These are phyloP conservation scores for Galaxias olidus DNA, from an alignment of 2,797 vertebrate genomes.

Conservation along the genomic window DNA sequence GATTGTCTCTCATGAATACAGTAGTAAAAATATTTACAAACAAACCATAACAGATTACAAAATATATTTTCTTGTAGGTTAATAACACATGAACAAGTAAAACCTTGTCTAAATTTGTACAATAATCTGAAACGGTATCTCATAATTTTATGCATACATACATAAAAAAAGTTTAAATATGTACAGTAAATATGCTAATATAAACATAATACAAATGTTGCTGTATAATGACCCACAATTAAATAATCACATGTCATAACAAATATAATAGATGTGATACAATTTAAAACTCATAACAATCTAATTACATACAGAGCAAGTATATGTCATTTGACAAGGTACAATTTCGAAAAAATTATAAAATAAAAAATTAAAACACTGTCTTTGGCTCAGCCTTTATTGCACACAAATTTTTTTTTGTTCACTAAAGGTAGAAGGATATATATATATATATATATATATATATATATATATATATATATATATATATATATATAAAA, in stretches of 20 bases:
- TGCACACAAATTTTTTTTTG: constrained; percentile 43
- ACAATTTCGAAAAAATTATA: constrained; percentile 12
- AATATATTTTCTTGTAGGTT: constrained; percentile 54
- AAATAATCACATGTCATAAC: constrained; percentile 42
- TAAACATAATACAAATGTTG: constrained; percentile 52
- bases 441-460: too few species aligned
- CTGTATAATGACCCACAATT: constrained; percentile 22
- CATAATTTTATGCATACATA: constrained; percentile 55
- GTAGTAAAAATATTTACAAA: constrained; percentile 62
- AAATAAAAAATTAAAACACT: constrained; percentile 18
- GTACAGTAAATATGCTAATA: constrained; percentile 62
- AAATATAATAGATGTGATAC: constrained; percentile 46
- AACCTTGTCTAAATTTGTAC: constrained; percentile 77
- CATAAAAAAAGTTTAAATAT: constrained; percentile 60
- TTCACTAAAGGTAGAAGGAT: constrained; percentile 21
- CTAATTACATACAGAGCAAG: constrained; percentile 44
- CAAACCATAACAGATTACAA: constrained; percentile 51
- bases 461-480: too few species aligned
- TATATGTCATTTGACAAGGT: constrained; percentile 23
- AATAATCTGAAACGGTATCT: constrained; percentile 61
- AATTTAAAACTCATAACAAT: constrained; percentile 31
- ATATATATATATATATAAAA: too few species aligned
- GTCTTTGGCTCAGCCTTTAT: constrained; percentile 71
- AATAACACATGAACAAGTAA: constrained; percentile 75
- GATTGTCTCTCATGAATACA: constrained; percentile 60